Evolutionary conservation across 2,888 invertebrate species (phyloP).

Genomic region (Apocheima hispidaria): DNA sequence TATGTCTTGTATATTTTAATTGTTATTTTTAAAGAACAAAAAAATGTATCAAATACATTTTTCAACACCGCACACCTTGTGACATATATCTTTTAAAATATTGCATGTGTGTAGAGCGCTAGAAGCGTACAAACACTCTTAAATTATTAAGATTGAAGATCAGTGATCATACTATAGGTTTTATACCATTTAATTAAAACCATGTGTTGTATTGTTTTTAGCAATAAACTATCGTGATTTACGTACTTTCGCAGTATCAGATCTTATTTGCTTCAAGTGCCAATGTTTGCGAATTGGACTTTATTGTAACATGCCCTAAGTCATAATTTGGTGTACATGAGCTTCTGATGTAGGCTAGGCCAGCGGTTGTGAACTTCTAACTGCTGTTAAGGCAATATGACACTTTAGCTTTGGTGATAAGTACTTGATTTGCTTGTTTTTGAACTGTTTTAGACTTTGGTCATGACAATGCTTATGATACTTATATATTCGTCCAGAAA

Average conservation of each 20-base stretch:
- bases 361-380: conserved; percentile 71
- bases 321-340: conserved; percentile 59
- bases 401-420: conserved; percentile 55
- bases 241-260: conserved; percentile 1
- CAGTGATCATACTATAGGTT: not conserved
- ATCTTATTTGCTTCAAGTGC: conserved; percentile 50
- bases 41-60: too few species aligned
- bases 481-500: not conserved
- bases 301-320: conserved; percentile 47
- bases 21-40: too few species aligned
- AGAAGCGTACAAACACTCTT: not conserved
- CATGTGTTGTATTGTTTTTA: not conserved
- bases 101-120: not conserved
- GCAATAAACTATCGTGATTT: not conserved
- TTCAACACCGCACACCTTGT: too few species aligned
- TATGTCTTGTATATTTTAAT: too few species aligned
- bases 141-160: not conserved
- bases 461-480: not conserved
- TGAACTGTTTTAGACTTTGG: conserved; percentile 49
- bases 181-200: not conserved
- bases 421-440: conserved; percentile 55
- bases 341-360: conserved; percentile 66
- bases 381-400: conserved; percentile 62
- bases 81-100: not conserved
- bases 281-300: conserved; percentile 55